These are phyloP conservation scores for Cataglyphis cursor DNA, from an alignment of 2,888 invertebrate genomes.

Conservation along the genomic window DNA sequence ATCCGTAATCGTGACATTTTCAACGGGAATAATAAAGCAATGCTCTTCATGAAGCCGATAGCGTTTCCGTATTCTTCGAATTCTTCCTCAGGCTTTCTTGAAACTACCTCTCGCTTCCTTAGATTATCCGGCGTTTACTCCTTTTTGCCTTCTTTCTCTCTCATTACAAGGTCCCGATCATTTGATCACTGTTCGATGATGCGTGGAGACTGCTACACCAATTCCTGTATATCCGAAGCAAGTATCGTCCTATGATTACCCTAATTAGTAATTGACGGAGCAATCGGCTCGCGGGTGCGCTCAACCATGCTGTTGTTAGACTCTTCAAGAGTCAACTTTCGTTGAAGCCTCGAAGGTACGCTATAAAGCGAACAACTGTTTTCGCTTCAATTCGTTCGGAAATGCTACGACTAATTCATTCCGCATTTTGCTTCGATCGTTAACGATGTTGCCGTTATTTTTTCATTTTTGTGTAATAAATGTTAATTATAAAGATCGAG, in stretches of 20 bases:
- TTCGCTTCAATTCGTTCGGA: slow-evolving; percentile 23
- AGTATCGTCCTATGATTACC: slow-evolving; percentile 75
- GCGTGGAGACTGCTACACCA: slow-evolving; percentile 72
- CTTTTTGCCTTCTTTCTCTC: slow-evolving; percentile 12
- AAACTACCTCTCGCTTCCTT: slow-evolving; percentile 20
- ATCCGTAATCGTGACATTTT: slow-evolving; percentile 18
- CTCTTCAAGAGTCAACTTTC: slow-evolving; percentile 12
- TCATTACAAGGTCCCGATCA: slow-evolving; percentile 31
- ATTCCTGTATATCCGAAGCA: slow-evolving; percentile 65
- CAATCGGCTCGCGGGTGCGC: slow-evolving; percentile 65
- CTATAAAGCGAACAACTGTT: slow-evolving; percentile 59
- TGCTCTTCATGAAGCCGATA: neutral
- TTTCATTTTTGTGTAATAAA: neutral
- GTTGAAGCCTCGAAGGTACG: slow-evolving; percentile 47
- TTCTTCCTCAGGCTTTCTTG: neutral
- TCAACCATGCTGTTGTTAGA: slow-evolving; percentile 54
- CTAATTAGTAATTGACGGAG: slow-evolving; percentile 76
- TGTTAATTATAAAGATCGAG: slow-evolving; percentile 61
- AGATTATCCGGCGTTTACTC: neutral
- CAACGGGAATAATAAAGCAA: slow-evolving; percentile 4
- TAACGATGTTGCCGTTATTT: slow-evolving; percentile 48
- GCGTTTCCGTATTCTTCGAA: slow-evolving; percentile 18
- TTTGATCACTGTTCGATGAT: slow-evolving; percentile 69
- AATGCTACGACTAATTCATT: slow-evolving; percentile 15
- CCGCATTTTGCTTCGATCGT: slow-evolving; percentile 24